Evolutionary conservation across 2,888 invertebrate genomes (phyloP), one percentile per base, ranked within the genome.

Genomic region (Lycocerus yunnanus): DNA sequence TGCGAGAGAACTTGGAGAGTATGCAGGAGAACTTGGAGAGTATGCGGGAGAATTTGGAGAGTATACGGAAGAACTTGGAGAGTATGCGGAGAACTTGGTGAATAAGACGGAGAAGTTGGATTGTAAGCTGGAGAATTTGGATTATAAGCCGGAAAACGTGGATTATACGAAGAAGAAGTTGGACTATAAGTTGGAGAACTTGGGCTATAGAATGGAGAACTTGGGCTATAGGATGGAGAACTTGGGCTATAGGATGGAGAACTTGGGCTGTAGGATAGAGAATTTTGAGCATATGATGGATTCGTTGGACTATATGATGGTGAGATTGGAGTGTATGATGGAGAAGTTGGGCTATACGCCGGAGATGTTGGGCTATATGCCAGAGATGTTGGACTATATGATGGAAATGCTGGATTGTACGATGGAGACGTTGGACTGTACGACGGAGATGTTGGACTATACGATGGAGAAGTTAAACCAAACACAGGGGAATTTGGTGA

Each of bases 21-120:
- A 86, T 87, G 92, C 90, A 0, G 95, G 96, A 81, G 93, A 93
- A 1, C 94, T 93, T 0, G 96, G 96, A 0, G 94, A 93, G 82
- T 95, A 95, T 0, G 90, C 90, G 0, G 95, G 95, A 8, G 92
- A 92, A 0, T 94, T 92, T 1, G 97, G 95, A 9, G 94, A 92
- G 84, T 96, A 96, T 69, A 92, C 93, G 0, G 95, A 96, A 21
- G 93, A 92, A 1, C 94, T 94, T 0, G 96, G 94, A 0, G 11
- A 3, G 2, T 9, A 21, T 9, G 21, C 0, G 95, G 95, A 18
- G 92, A 92, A 2, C 93, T 93, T 0, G 95, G 93, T 0, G 93
- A 93, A 81, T 94, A 90, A 16, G 85, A 86, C 1, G 89, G 89
- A 1, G 90, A 90, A 1, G 90, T 90, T 81, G 88, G 92, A 11